Conservation (phyloP, 2,113 vertebrate genomes). For the Anoplopoma fimbria region DNA sequence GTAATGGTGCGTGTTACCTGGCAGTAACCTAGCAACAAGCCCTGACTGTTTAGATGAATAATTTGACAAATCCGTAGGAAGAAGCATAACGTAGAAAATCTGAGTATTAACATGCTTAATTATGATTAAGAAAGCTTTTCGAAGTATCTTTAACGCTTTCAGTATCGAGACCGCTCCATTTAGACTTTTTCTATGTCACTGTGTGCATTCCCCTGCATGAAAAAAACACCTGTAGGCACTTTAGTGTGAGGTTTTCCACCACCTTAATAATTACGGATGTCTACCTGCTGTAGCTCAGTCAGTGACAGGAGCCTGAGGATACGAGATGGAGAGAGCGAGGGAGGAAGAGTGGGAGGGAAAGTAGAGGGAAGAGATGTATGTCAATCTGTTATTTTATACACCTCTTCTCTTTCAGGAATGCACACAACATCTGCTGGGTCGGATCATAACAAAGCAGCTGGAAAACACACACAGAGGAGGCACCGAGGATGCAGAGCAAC, state of each 20-base stretch:
- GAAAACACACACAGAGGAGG: slow-evolving; percentile 13
- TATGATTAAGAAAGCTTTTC: slow-evolving; percentile 53
- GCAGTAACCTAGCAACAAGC: slow-evolving; percentile 74
- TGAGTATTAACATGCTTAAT: slow-evolving; percentile 38
- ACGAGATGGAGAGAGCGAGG: slow-evolving; percentile 33
- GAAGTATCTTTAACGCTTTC: not conserved
- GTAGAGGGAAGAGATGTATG: slow-evolving; percentile 26
- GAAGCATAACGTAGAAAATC: slow-evolving; percentile 38
- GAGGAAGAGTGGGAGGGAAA: slow-evolving; percentile 37
- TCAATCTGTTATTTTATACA: slow-evolving; percentile 61
- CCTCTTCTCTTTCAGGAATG: slow-evolving; percentile 42
- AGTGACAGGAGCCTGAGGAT: slow-evolving; percentile 70
- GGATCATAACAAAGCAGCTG: slow-evolving; percentile 25
- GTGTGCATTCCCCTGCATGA: slow-evolving; percentile 41
- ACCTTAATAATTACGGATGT: slow-evolving; percentile 67
- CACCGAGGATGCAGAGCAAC: not conserved
- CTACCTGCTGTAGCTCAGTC: slow-evolving; percentile 69
- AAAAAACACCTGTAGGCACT: slow-evolving; percentile 65
- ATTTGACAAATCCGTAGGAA: slow-evolving; percentile 57
- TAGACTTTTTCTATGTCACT: not conserved
- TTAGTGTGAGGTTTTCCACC: slow-evolving; percentile 34
- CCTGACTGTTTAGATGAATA: slow-evolving; percentile 52
- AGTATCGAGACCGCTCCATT: not conserved
- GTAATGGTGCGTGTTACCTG: slow-evolving; percentile 62
- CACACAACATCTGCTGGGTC: slow-evolving; percentile 57